Evolutionary conservation across 2,797 vertebrate genomes (phyloP).

Genomic region (Psittacula echo): DNA sequence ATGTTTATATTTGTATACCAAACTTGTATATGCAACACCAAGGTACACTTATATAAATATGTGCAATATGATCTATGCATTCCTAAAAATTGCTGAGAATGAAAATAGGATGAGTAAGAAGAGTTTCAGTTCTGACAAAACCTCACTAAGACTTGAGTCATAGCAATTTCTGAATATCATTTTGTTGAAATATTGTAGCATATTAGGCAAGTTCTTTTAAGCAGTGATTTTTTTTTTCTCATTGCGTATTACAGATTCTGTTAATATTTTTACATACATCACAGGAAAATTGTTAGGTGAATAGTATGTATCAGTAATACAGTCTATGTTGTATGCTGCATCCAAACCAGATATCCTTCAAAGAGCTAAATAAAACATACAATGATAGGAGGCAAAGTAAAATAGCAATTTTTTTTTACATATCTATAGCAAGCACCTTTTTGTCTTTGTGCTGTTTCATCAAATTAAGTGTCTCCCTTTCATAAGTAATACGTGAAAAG

Average conservation of each 20-base stretch:
- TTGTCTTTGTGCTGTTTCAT: not conserved
- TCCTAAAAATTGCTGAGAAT: not conserved
- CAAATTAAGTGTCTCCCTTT: not conserved
- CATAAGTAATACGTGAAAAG: not conserved
- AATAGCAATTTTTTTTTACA: not conserved
- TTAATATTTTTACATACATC: not conserved
- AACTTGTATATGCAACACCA: not conserved
- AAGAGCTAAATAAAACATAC: not conserved
- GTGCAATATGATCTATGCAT: not conserved
- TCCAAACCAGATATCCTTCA: not conserved
- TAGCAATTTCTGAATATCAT: not conserved
- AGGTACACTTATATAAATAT: not conserved
- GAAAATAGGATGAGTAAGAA: not conserved
- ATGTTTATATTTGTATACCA: not conserved
- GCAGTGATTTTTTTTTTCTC: not conserved
- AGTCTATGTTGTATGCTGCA: not conserved
- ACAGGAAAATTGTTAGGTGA: not conserved
- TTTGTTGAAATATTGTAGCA: not conserved
- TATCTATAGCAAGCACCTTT: not conserved
- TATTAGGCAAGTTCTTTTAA: not conserved
- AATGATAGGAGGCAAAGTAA: not conserved
- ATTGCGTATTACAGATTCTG: not conserved
- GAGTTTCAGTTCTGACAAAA: not conserved
- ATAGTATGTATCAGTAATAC: not conserved
- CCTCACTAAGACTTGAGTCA: not conserved